Conservation (phyloP, 2,113 vertebrate genomes). For the Mustela lutreola region DNA sequence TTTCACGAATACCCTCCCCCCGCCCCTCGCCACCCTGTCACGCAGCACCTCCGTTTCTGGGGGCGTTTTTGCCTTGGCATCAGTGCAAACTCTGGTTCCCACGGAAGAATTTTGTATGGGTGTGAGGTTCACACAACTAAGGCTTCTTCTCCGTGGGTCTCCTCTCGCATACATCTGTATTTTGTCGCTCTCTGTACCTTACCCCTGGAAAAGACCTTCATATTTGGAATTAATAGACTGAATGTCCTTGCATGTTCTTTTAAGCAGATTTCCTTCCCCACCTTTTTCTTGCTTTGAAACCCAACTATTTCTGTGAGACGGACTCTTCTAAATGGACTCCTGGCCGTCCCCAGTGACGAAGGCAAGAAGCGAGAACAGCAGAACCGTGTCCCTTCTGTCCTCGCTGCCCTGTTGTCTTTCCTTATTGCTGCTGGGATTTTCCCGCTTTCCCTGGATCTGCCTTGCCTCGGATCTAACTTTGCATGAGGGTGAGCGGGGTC, state of each 20-base stretch:
- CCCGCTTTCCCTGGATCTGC: neutral
- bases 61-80: neutral
- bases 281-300: neutral
- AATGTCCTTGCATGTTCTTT: neutral
- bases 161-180: too few relatives aligned
- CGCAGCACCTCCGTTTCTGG: neutral
- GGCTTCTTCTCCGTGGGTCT: neutral
- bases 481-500: neutral
- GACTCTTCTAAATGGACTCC: neutral
- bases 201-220: neutral
- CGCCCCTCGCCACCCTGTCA: neutral
- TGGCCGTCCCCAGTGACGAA: neutral
- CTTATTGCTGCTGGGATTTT: neutral
- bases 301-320: neutral
- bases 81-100: neutral
- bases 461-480: neutral
- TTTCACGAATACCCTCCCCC: neutral
- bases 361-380: neutral
- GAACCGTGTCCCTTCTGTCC: neutral
- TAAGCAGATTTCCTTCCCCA: neutral
- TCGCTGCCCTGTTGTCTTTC: neutral
- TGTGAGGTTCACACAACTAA: neutral
- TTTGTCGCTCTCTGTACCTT: neutral
- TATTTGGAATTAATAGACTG: neutral
- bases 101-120: neutral